A percentile compares a stretch with the other conserved stretches of the same genome.
Conservation (phyloP, 2,113 vertebrate genomes). For the Blennius ocellaris region DNA sequence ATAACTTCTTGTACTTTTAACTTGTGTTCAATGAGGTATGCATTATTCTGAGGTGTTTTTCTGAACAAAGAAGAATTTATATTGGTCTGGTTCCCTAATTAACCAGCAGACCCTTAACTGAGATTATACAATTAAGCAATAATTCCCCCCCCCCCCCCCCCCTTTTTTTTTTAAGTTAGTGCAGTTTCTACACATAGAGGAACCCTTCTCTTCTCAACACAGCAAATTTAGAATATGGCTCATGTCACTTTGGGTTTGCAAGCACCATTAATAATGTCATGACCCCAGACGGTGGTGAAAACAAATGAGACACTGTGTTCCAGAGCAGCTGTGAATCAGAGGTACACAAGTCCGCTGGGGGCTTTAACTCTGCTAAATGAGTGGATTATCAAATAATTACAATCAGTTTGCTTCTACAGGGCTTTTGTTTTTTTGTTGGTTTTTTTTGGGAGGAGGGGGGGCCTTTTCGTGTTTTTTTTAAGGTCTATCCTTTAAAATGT, state of each 20-base stretch:
- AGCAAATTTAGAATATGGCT: slow-evolving; percentile 43
- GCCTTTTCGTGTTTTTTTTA: slow-evolving; percentile 1
- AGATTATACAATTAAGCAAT: too few relatives aligned
- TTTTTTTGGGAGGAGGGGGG: too few relatives aligned
- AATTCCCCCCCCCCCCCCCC: background rate
- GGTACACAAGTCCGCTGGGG: slow-evolving; percentile 45
- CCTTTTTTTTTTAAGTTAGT: slow-evolving; percentile 15
- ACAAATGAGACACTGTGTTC: slow-evolving; percentile 69
- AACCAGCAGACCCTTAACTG: too few relatives aligned
- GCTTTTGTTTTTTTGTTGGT: too few relatives aligned
- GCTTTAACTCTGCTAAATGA: slow-evolving; percentile 66
- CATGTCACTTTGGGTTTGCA: slow-evolving; percentile 55
- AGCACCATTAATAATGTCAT: slow-evolving; percentile 70
- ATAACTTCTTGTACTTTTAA: too few relatives aligned
- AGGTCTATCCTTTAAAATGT: slow-evolving; percentile 53
- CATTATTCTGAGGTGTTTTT: too few relatives aligned
- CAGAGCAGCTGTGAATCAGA: slow-evolving; percentile 55
- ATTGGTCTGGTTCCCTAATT: too few relatives aligned
- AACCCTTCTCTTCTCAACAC: slow-evolving; percentile 45
- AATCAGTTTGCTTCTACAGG: slow-evolving; percentile 35
- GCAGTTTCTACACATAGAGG: slow-evolving; percentile 39
- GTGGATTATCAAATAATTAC: slow-evolving; percentile 67
- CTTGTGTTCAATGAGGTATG: too few relatives aligned
- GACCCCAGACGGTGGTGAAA: slow-evolving; percentile 65
- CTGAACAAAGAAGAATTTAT: too few relatives aligned